These are phyloP conservation scores for Minunthozetes semirufus DNA, from an alignment of 2,888 invertebrate genomes.

Conservation along the genomic window DNA sequence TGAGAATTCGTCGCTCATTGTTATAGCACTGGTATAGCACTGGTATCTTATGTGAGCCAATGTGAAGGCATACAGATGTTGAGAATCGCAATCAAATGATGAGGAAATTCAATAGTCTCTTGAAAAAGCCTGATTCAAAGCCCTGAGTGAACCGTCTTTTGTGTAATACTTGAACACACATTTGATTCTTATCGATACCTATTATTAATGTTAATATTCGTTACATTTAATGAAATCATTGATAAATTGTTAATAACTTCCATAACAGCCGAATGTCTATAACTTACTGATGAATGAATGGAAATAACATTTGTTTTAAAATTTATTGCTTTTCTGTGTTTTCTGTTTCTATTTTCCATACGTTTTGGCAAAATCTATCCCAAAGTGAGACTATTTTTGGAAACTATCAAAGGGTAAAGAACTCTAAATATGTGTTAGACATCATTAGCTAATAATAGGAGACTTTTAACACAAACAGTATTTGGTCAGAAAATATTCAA, in stretches of 20 bases:
- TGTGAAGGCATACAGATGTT: slow-evolving; percentile 15
- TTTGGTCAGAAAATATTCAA: not conserved
- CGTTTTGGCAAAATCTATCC: not conserved
- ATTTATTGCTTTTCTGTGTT: slow-evolving; percentile 5
- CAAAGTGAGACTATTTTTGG: not conserved
- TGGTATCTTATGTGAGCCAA: slow-evolving; percentile 1
- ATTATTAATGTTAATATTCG: not conserved
- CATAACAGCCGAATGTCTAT: not conserved
- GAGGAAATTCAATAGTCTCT: slow-evolving; percentile 17
- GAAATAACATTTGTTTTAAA: slow-evolving; percentile 14
- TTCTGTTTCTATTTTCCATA: not conserved
- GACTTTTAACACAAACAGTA: not conserved
- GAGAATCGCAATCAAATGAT: slow-evolving; percentile 17
- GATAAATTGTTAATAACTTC: not conserved
- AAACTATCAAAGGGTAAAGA: slow-evolving; percentile 4
- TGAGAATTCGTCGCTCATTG: not conserved
- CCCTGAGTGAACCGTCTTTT: not conserved
- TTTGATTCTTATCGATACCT: slow-evolving; percentile 7
- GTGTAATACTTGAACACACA: slow-evolving; percentile 11
- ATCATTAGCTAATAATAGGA: not conserved
- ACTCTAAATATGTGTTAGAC: not conserved
- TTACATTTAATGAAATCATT: not conserved
- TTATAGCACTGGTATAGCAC: no score
- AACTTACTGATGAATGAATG: not conserved
- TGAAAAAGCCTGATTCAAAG: not conserved